Base-by-base conservation (phyloP, 2,888 invertebrate genomes). In the Heliconius cydno region DNA sequence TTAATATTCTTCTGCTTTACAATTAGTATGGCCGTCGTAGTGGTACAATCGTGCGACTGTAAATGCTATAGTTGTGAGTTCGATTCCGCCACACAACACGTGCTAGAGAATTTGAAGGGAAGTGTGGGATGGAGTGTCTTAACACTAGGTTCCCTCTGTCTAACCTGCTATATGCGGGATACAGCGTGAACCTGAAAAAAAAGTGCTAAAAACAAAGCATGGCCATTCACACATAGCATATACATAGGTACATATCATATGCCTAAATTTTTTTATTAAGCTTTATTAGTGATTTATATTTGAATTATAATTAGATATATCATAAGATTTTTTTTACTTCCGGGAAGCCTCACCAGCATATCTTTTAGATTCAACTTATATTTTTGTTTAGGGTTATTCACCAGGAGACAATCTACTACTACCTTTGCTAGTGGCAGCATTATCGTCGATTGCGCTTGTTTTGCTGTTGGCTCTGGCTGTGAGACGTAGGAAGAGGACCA, bases 361-460 rank as follows among this genome's bases (percentile, higher is more conserved):
- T 22, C 30, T 7, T 72, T 72, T 30, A 30, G 10, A 30, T 57
- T n/a, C 22, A 57, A 7, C 12, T 72, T 12, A 22, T 73, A 76
- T 65, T 85, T 81, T 60, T 86, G 79, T 84, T n/a, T 88, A 96
- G 96, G 96, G 95, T 74, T 96, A 96, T 88, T 95, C 96, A 77
- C 93, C 95, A 41, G 95, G 96, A 80, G 96, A 96, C 88, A 96
- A 96, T 87, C 90, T 96, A 81, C 88, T 96, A 78, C 89, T 96
- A 84, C 96, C 96, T 86, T 92, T 90, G 88, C 91, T 92, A 88
- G 95, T 91, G 84, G 96, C 91, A 82, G 95, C 93, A 81, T 92
- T 92, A 85, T 96, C 92, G 80, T 96, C 92, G 75, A 91, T 91
- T 84, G 95, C 89, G 82, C 91, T 94, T 30, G 92, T 94, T 28